Conservation (phyloP, 2,888 invertebrate genomes). For the Epirrhoe tristata region DNA sequence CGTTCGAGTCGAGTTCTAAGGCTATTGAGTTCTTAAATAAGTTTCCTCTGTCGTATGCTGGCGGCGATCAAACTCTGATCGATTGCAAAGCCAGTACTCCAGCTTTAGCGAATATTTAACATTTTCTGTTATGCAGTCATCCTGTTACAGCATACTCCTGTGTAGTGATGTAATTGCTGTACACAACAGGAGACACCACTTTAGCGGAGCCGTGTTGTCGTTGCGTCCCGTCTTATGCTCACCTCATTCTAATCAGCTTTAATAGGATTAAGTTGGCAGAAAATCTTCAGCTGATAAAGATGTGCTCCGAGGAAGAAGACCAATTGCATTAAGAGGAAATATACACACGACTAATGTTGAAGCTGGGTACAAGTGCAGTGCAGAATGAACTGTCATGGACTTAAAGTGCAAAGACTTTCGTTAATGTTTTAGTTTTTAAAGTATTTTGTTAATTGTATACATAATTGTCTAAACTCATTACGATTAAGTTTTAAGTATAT, state of each 20-base stretch:
- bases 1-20: slow-evolving; percentile 93
- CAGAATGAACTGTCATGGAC: slow-evolving; percentile 44
- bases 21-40: slow-evolving; percentile 95
- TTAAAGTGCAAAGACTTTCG: slow-evolving; percentile 41
- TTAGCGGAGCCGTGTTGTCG: slow-evolving; percentile 54
- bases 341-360: slow-evolving; percentile 42
- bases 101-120: slow-evolving; percentile 84
- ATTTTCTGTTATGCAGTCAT: slow-evolving; percentile 74
- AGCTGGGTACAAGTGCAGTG: slow-evolving; percentile 44
- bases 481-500: slow-evolving; percentile 26
- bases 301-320: slow-evolving; percentile 55
- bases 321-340: slow-evolving; percentile 44
- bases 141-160: slow-evolving; percentile 70
- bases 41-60: slow-evolving; percentile 91
- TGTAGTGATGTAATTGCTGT: slow-evolving; percentile 74
- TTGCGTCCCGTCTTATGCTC: slow-evolving; percentile 61
- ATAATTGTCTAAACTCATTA: slow-evolving; percentile 37
- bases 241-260: slow-evolving; percentile 74
- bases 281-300: slow-evolving; percentile 56
- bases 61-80: slow-evolving; percentile 89
- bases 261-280: slow-evolving; percentile 69
- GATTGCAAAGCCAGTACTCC: slow-evolving; percentile 95
- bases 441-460: slow-evolving; percentile 44
- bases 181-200: slow-evolving; percentile 58
- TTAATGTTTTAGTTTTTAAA: slow-evolving; percentile 36